Evolutionary conservation across 2,888 invertebrate species (phyloP).

Genomic region (Temnothorax unifasciatus): DNA sequence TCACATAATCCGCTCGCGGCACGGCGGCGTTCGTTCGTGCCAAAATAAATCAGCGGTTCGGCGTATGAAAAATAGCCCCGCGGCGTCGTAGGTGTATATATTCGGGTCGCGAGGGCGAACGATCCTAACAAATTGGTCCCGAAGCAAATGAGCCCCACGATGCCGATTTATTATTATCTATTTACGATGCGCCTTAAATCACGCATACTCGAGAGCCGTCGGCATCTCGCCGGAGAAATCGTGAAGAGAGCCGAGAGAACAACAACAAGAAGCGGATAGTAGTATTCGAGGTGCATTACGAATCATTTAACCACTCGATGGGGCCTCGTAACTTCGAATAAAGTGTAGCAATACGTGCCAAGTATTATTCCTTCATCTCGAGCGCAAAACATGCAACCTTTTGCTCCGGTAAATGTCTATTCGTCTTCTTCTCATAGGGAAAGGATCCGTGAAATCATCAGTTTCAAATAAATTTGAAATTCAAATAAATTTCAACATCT

Average conservation of each 20-base stretch:
- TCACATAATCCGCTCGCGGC: slow-evolving; percentile 69
- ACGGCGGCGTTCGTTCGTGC: slow-evolving; percentile 67
- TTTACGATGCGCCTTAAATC: slow-evolving; percentile 78
- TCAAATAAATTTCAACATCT: too few species aligned
- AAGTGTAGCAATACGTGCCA: slow-evolving; percentile 42
- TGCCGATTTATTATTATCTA: slow-evolving; percentile 80
- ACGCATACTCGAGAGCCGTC: slow-evolving; percentile 68
- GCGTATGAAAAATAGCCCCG: slow-evolving; percentile 72
- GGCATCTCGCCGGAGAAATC: slow-evolving; percentile 70
- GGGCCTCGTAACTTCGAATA: slow-evolving; percentile 66
- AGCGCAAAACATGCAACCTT: neutral
- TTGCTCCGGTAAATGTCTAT: neutral
- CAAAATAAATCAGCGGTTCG: slow-evolving; percentile 74
- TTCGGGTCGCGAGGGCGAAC: slow-evolving; percentile 78
- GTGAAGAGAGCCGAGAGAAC: slow-evolving; percentile 53
- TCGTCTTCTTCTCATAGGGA: neutral
- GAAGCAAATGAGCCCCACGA: slow-evolving; percentile 78
- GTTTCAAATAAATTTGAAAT: too few species aligned
- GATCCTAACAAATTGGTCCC: slow-evolving; percentile 81
- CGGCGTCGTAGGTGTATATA: slow-evolving; percentile 73
- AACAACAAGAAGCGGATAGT: slow-evolving; percentile 67
- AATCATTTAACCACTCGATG: slow-evolving; percentile 73
- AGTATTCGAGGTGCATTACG: slow-evolving; percentile 65
- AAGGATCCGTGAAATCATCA: neutral
- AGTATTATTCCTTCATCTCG: slow-evolving; percentile 33